These are phyloP conservation scores for Echinops telfairi DNA, from an alignment of 2,113 vertebrate species.

Conservation along the genomic window DNA sequence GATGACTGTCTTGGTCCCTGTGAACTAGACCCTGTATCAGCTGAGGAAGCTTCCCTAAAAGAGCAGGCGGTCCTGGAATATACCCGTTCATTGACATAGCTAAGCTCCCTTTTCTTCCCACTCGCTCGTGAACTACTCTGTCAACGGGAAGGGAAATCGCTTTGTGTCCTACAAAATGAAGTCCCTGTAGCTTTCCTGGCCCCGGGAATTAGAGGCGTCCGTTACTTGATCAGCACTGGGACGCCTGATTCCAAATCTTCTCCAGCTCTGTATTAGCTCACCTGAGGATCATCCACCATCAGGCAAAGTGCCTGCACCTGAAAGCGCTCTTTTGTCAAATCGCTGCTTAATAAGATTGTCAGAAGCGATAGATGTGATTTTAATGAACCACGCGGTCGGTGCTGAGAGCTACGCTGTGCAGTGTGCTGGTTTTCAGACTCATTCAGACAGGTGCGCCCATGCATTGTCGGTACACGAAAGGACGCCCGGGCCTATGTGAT, in stretches of 20 bases:
- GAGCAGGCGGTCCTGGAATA: too few relatives aligned
- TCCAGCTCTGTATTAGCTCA: neutral
- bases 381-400: constrained; percentile 7
- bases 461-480: constrained; percentile 9
- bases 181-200: neutral
- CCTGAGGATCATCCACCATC: neutral
- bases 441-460: neutral
- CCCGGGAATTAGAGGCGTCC: neutral
- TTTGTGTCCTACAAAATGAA: too few relatives aligned
- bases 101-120: too few relatives aligned
- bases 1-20: too few relatives aligned
- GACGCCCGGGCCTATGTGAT: constrained; percentile 1
- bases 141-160: too few relatives aligned
- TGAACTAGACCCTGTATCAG: too few relatives aligned
- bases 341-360: neutral
- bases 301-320: neutral
- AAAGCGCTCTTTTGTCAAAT: neutral
- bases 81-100: too few relatives aligned
- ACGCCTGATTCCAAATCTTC: constrained; percentile 17
- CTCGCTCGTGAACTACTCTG: too few relatives aligned
- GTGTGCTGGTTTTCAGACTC: neutral
- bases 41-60: too few relatives aligned
- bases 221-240: neutral
- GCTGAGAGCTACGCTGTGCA: constrained; percentile 7
- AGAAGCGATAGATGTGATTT: neutral